Percentiles rank a stretch among this genome's conserved stretches.
These are phyloP conservation scores for Elachura formosa DNA, from an alignment of 2,113 vertebrate species.

Conservation along the genomic window DNA sequence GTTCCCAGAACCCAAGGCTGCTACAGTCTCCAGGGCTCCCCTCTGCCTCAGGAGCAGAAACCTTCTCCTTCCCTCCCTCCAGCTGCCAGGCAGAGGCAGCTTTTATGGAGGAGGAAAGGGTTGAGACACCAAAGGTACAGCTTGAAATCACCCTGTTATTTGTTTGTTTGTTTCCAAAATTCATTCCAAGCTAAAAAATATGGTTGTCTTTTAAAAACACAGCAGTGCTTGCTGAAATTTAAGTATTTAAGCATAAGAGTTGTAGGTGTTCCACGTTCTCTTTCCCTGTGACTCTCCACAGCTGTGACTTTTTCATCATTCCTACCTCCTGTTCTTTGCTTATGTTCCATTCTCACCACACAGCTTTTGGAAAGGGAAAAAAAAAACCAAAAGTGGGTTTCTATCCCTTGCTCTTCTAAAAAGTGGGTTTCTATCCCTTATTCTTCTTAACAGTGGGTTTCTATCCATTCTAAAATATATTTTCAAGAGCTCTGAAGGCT, in stretches of 20 bases:
- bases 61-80: slow-evolving; percentile 82
- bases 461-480: no score
- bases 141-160: neutral
- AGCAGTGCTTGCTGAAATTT: neutral
- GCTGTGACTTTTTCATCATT: neutral
- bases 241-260: neutral
- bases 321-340: neutral
- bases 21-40: slow-evolving; percentile 82
- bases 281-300: neutral
- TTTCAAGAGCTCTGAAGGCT: neutral
- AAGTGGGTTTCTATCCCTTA: rapidly evolving
- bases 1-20: slow-evolving; percentile 79
- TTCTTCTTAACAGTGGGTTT: neutral
- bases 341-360: neutral
- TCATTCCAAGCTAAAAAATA: neutral
- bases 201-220: neutral
- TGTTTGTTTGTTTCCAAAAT: rapidly evolving
- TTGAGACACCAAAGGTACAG: slow-evolving; percentile 90
- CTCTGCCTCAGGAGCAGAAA: slow-evolving; percentile 76
- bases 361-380: neutral
- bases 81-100: slow-evolving; percentile 78
- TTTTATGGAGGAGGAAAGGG: slow-evolving; percentile 88
- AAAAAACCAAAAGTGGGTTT: neutral
- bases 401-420: neutral
- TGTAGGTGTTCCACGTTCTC: neutral